Conservation (phyloP, 2,888 invertebrate species). For the Diarsia mendica region DNA sequence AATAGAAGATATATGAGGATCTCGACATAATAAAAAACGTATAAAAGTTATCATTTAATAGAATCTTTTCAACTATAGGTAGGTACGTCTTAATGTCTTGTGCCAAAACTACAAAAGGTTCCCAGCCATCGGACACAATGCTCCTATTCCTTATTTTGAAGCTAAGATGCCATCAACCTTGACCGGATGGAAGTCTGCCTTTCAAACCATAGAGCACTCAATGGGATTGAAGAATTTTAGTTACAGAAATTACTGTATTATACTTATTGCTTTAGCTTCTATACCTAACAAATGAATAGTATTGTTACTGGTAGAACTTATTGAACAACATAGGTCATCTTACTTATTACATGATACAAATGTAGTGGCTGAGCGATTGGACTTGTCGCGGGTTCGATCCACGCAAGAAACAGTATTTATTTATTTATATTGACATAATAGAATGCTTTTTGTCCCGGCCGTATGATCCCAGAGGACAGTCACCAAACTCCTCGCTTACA, state of each 20-base stretch:
- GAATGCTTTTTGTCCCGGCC: too few relatives aligned
- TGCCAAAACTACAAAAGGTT: neutral
- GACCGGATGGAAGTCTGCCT: conserved; percentile 16
- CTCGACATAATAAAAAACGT: neutral
- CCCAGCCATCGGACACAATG: neutral
- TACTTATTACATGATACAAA: neutral
- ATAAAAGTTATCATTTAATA: neutral
- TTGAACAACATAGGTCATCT: neutral
- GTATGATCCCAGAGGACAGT: too few relatives aligned
- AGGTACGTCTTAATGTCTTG: neutral
- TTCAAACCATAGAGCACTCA: conserved; percentile 30
- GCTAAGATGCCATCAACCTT: conserved; percentile 16
- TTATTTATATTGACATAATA: too few relatives aligned
- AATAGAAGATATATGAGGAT: neutral
- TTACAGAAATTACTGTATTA: conserved; percentile 36
- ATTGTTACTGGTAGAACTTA: neutral
- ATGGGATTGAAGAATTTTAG: conserved; percentile 23
- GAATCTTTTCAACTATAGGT: neutral
- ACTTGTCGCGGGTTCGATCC: too few relatives aligned
- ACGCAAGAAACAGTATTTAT: too few relatives aligned
- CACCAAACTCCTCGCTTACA: too few relatives aligned
- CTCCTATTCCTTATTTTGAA: neutral
- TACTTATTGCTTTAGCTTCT: conserved; percentile 15
- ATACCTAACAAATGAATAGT: neutral
- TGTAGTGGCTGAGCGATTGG: too few relatives aligned